Base-by-base conservation (phyloP, 2,888 invertebrate species). In the Chrysolina americana region DNA sequence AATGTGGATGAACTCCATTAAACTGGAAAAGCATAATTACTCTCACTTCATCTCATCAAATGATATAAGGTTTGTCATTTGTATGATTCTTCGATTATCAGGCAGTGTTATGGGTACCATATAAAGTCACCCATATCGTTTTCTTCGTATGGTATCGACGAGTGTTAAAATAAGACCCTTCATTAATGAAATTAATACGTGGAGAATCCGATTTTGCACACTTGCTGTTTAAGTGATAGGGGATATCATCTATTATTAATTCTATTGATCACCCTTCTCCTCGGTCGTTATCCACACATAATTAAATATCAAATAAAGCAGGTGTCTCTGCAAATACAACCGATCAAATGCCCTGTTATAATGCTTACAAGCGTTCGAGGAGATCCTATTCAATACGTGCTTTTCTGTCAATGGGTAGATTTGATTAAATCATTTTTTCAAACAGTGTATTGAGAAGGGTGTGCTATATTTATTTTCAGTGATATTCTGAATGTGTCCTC, bases 281-380 rank as follows among this genome's bases (percentile, higher is more conserved):
- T 79, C 75, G 82, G 81, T 79, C 79, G 79, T 85, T 83, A 82
- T 83, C 80, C 80, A 82, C 83, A 83, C 82, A 80, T 85, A 84
- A 85, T 84, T 85, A 82, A 84, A 85, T 83, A 83, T 84, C 81
- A 81, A 83, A 84, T 84, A 82, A 83, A 83, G 82, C 83, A 84
- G 83, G 83, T 84, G 83, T 81, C 63, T 71, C 17, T 66, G 47
- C 65, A 69, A 73, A 73, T 69, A 69, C 59, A 68, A 63, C 36
- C 41, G 48, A n/a, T 68, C 48, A 19, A 74, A 70, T 68, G 50
- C 62, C 41, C 15, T 15, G 19, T 56, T 28, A 44, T 41, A 48
- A 70, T 68, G 70, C 68, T 17, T 47, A 65, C 10, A 28, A 44
- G 56, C 73, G 47, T 68, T 48, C 62, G 63, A 62, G 17, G 21